Conservation (phyloP, 1,140 invertebrate genomes). For the Wasmannia auropunctata region DNA sequence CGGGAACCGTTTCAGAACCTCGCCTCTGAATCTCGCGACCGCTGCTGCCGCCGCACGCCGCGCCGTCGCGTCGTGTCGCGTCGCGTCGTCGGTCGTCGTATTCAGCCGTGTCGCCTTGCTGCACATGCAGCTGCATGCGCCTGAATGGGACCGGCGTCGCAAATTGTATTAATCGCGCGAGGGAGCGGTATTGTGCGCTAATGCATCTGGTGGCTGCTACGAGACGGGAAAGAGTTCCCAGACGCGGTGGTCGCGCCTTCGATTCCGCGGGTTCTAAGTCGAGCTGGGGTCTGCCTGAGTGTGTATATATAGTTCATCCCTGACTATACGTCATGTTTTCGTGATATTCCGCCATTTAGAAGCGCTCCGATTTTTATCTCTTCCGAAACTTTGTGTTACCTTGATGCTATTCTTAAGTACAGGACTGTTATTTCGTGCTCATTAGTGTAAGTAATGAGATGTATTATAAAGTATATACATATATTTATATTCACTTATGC, state of each 20-base stretch:
- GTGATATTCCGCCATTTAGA: slow-evolving; percentile 46
- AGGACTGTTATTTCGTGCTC: neutral
- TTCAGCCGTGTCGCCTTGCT: slow-evolving; percentile 12
- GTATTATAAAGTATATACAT: neutral
- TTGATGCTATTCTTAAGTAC: slow-evolving; percentile 51
- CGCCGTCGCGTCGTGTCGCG: too few species aligned
- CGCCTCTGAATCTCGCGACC: neutral
- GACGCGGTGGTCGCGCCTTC: slow-evolving; percentile 12
- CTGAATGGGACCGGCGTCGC: slow-evolving; percentile 42
- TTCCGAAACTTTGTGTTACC: slow-evolving; percentile 41
- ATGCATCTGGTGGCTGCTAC: slow-evolving; percentile 48
- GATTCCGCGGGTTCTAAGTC: slow-evolving; percentile 16
- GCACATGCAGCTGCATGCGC: slow-evolving; percentile 38
- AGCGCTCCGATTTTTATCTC: slow-evolving; percentile 44
- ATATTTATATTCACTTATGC: neutral
- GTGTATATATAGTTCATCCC: slow-evolving; percentile 9
- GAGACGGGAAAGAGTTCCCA: slow-evolving; percentile 45
- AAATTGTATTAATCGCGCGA: slow-evolving; percentile 57
- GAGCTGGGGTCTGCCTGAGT: neutral
- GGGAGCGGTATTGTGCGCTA: slow-evolving; percentile 45
- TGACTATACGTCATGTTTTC: slow-evolving; percentile 40
- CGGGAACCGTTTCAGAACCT: slow-evolving; percentile 38
- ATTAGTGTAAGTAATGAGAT: slow-evolving; percentile 17
- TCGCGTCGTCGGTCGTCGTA: too few species aligned
- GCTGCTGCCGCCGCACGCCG: neutral